These are phyloP conservation scores for Cistogaster globosa DNA, from an alignment of 2,888 invertebrate genomes.

Conservation along the genomic window DNA sequence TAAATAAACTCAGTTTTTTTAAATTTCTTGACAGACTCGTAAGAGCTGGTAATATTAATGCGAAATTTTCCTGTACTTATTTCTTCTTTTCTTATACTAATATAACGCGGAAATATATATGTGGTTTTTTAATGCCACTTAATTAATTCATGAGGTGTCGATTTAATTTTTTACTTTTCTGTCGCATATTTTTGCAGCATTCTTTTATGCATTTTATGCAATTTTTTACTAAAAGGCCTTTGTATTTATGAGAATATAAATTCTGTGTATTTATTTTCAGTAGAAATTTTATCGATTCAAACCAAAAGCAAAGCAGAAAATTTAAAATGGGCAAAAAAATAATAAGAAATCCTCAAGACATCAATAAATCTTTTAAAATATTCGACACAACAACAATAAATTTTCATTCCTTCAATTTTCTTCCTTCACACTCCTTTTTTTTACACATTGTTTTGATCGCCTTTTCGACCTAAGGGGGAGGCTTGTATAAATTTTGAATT, in stretches of 20 bases:
- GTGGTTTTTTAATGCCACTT: too few species aligned
- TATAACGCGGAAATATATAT: too few species aligned
- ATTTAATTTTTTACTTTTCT: background rate
- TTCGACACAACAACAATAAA: constrained; percentile 31
- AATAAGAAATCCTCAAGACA: constrained; percentile 69
- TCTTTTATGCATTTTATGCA: background rate
- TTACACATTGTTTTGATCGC: background rate
- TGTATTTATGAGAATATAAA: too few species aligned
- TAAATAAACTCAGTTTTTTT: too few species aligned
- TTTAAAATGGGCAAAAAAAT: constrained; percentile 18
- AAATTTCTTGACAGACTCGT: too few species aligned
- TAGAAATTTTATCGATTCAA: constrained; percentile 48
- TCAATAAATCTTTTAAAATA: constrained; percentile 69
- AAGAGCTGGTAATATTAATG: too few species aligned
- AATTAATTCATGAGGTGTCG: background rate
- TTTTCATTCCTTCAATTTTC: constrained; percentile 11
- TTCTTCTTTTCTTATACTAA: too few species aligned
- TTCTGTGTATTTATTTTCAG: background rate
- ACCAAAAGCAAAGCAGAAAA: constrained; percentile 3
- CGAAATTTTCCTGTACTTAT: too few species aligned
- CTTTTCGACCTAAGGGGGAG: background rate
- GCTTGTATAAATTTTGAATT: constrained; percentile 49
- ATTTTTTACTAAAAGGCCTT: background rate
- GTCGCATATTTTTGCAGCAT: too few species aligned
- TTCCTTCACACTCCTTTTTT: constrained; percentile 8